Percentiles rank a stretch among this genome's conserved stretches.
These are phyloP conservation scores for Emys orbicularis DNA, from an alignment of 2,797 vertebrate genomes.

Conservation along the genomic window DNA sequence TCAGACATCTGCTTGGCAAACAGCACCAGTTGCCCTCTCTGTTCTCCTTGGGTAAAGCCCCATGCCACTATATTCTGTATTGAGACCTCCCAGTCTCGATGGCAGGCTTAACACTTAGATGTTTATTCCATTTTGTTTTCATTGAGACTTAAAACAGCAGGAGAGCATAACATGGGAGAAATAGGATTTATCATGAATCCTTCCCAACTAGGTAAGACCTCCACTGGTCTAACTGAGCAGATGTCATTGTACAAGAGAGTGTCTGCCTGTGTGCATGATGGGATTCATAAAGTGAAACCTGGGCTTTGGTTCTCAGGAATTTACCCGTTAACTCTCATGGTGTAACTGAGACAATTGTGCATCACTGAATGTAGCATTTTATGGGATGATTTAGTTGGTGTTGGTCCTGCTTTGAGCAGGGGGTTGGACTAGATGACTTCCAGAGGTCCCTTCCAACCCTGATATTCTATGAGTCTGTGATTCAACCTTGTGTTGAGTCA, in stretches of 20 bases:
- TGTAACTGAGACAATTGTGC: not conserved
- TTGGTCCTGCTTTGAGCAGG: no score
- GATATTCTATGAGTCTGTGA: no score
- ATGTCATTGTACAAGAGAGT: not conserved
- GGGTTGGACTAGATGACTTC: no score
- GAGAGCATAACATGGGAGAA: not conserved
- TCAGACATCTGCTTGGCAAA: slow-evolving; percentile 8
- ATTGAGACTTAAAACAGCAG: not conserved
- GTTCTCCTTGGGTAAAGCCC: not conserved
- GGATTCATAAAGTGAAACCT: slow-evolving; percentile 34
- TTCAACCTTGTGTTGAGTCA: no score
- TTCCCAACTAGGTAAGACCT: rapidly evolving
- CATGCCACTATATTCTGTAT: not conserved
- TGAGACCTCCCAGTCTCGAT: not conserved
- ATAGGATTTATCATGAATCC: not conserved
- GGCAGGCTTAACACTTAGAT: not conserved
- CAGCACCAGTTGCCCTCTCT: slow-evolving; percentile 37
- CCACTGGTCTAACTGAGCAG: not conserved
- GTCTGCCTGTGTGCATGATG: slow-evolving; percentile 45
- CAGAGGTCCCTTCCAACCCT: no score
- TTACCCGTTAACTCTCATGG: not conserved
- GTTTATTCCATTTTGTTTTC: not conserved
- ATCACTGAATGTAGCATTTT: not conserved
- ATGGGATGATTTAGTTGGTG: no score
- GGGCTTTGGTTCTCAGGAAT: slow-evolving; percentile 8